Base-by-base conservation (phyloP, 2,888 invertebrate species). In the Lithophane ornitopus region DNA sequence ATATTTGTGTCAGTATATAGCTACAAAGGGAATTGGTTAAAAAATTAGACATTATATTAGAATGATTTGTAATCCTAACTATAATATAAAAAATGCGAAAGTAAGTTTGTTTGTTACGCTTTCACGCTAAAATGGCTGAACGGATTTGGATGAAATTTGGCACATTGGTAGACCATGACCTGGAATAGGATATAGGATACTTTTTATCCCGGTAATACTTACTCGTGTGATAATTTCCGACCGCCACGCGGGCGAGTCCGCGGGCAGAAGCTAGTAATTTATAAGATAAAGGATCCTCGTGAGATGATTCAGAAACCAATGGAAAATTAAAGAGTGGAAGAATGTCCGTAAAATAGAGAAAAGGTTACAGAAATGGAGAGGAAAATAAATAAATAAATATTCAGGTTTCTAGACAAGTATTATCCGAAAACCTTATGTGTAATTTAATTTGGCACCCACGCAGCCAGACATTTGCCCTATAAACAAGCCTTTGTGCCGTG, bases 391-490 rank as follows among this genome's bases (percentile, higher is more conserved):
- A 65, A 54, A 63, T 19, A 34, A 28, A 14, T 44, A 39, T 52
- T 41, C 28, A 73, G 61, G 63, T 39, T 39, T 19, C 54, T 49
- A 66, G n/a, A 49, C 34, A 34, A 41, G 41, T 65, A 26, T 59
- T 41, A 9, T 16, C 16, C 16, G 19, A 19, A 70, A 77, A 56
- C 39, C 39, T 28, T 28, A 61, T 49, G 16, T 26, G 26, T 70
- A n/a, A 67, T 81, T 69, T 58, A 65, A 61, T 44, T 62, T 26
- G 16, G 11, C 34, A 52, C 78, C 77, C 22, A 82, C 44, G 16
- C 69, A 77, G 16, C n/a, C 70, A 67, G 67, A 62, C 44, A 52
- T 61, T 44, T 67, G 16, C 34, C 28, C 52, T 77, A 80, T 14
- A 22, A 16, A 16, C n/a, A 71, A 63, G 26, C 34, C 49, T 73